Base-by-base conservation (phyloP, 2,888 invertebrate species). In the Dolichopus griseipennis region DNA sequence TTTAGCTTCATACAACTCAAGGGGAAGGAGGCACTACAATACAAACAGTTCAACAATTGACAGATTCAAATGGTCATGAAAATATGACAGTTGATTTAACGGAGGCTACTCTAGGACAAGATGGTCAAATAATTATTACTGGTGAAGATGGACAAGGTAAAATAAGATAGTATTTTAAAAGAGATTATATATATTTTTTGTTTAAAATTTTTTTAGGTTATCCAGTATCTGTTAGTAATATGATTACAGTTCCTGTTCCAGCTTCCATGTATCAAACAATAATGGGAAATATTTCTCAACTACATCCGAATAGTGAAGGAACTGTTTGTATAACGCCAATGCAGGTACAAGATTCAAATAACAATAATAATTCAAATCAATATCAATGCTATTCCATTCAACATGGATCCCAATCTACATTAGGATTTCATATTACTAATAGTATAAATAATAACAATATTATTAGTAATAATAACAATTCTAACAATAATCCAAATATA, bases 181-280 rank as follows among this genome's bases (percentile, higher is more conserved):
- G n/a, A n/a, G 8, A 37, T 34, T 34, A n/a, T n/a, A n/a, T 27
- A 27, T n/a, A 27, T 27, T 27, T 4, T 5, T 27, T 27, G 12
- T 61, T 61, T 15, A 61, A 61, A 12, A 41, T 12, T 41, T 41
- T 63, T 62, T 70, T 70, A 82, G 82, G 82, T 72, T 80, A 80
- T 83, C 91, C 91, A 66, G 90, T 93, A 75, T 90, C 91, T 74
- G 93, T 93, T 75, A 91, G 93, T 76, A 95, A 95, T 70, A 95
- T 97, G 84, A 95, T 97, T 79, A 95, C 96, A 68, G 93, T 97
- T 75, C 97, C 97, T 68, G 94, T 97, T 71, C 92, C 93, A 64
- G 92, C 93, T 69, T 93, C 94, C 71, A 94, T 97, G 91, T 97
- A 97, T 85, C 96, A 97, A 84, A 93, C 94, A 70, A 95, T 96